These are phyloP conservation scores for Sisyra terminalis DNA, from an alignment of 2,888 invertebrate genomes.

Conservation along the genomic window DNA sequence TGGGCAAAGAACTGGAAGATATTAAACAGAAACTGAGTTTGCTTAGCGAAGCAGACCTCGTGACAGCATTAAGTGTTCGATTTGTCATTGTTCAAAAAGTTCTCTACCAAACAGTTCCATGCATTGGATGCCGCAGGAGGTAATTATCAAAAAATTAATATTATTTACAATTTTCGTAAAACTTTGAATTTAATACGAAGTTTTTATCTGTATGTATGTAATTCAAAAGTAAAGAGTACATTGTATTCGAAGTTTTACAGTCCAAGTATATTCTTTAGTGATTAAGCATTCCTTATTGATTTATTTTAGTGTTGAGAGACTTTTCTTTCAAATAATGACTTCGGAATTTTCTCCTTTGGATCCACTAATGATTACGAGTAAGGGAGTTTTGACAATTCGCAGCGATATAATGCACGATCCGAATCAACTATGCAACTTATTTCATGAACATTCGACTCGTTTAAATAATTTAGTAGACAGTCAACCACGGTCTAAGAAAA, in stretches of 20 bases:
- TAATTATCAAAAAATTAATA: conserved; percentile 25
- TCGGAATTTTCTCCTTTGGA: conserved; percentile 77
- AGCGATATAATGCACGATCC: conserved; percentile 66
- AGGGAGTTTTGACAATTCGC: conserved; percentile 62
- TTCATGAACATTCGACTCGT: conserved; percentile 69
- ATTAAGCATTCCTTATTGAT: conserved; percentile 6
- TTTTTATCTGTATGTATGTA: too few relatives aligned
- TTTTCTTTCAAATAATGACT: conserved; percentile 72
- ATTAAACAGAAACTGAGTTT: conserved; percentile 69
- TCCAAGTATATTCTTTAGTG: too few relatives aligned
- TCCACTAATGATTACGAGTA: conserved; percentile 61
- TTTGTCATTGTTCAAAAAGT: conserved; percentile 69
- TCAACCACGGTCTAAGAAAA: conserved; percentile 75
- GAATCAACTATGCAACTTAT: conserved; percentile 64
- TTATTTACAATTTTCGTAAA: too few relatives aligned
- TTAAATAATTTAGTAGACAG: conserved; percentile 62
- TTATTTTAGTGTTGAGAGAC: conserved; percentile 63
- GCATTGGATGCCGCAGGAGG: conserved; percentile 88
- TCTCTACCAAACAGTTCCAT: conserved; percentile 80
- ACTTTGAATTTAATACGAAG: too few relatives aligned
- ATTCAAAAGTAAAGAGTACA: too few relatives aligned
- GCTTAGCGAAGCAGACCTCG: conserved; percentile 60
- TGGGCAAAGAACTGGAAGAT: conserved; percentile 70
- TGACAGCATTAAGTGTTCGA: conserved; percentile 66
- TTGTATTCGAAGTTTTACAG: too few relatives aligned